Base-by-base conservation (phyloP, 2,888 invertebrate species). In the Drosophila prostipennis region DNA sequence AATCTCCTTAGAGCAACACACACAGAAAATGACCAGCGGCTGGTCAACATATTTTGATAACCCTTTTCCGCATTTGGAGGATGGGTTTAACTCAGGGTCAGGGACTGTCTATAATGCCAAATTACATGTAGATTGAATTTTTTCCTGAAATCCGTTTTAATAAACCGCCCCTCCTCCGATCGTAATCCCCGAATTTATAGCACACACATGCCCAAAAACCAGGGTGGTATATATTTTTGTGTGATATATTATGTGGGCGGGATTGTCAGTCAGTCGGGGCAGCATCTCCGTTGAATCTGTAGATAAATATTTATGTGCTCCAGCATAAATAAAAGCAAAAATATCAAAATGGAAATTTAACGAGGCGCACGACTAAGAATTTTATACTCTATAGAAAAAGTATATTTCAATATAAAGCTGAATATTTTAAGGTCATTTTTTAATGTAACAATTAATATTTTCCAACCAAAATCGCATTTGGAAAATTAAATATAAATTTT, bases 271-370 rank as follows among this genome's bases (percentile, higher is more conserved):
- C 60, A 29, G 63, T 60, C 56, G 19, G 16, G 45, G 13, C 49
- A 53, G 29, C 26, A 59, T 32, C 48, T 32, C 16, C 14, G 11
- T 10, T 6, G 16, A 32, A 32, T 32, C 48, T 16, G 69, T 59
- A 71, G 76, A 86, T 81, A 81, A 81, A 86, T 86, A 81, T 81
- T 86, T 83, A 81, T 81, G 77, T 52, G 77, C 61, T 74, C 64
- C 74, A 74, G 83, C 58, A 70, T 82, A 83, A 87, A 83, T 83
- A 79, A 76, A 79, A 78, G 39, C 71, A 63, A 72, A 65, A 74
- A 81, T 59, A 74, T 61, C 52, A 48, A 61, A 65, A 53, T 42
- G 49, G 49, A 58, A 49, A 45, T 56, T 58, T 13, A 23, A 14
- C 45, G 51, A 48, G 56, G 5, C 29, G 10, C 19, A 37, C 53